Evolutionary conservation across 2,888 invertebrate genomes (phyloP).

Genomic region (Athalia rosae): DNA sequence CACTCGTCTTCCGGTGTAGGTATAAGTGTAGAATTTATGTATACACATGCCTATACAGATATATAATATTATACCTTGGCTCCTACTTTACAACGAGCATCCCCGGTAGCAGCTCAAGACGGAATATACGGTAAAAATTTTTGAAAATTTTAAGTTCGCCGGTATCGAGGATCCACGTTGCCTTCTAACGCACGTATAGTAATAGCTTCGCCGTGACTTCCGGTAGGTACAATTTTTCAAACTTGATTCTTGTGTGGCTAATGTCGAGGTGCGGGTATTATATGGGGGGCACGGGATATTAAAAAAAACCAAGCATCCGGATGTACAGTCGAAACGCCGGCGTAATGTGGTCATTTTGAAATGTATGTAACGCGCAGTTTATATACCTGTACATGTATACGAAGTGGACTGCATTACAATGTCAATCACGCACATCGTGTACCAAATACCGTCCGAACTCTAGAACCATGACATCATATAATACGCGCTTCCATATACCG

Average conservation of each 20-base stretch:
- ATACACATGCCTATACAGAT: too few species aligned
- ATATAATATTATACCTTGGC: background rate
- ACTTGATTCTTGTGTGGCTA: conserved; percentile 35
- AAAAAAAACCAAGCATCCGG: conserved; percentile 1
- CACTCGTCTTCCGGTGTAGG: conserved; percentile 21
- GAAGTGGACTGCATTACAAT: conserved; percentile 50
- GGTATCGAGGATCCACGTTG: background rate
- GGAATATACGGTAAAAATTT: background rate
- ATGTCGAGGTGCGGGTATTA: conserved; percentile 10
- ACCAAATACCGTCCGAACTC: conserved; percentile 64
- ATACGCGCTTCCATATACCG: conserved; percentile 49
- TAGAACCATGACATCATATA: conserved; percentile 62
- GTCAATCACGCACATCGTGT: conserved; percentile 66
- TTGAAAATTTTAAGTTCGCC: background rate
- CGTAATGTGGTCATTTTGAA: conserved; percentile 35
- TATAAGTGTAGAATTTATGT: background rate
- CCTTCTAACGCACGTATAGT: background rate
- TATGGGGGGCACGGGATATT: too few species aligned
- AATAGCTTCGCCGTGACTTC: conserved; percentile 37
- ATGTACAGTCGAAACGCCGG: conserved; percentile 30
- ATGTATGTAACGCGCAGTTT: background rate
- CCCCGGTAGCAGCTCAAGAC: too few species aligned
- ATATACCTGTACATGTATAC: background rate
- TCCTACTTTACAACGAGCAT: background rate
- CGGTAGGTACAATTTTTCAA: conserved; percentile 29